These are phyloP conservation scores for Caerostris darwini DNA, from an alignment of 1,140 invertebrate genomes.

Conservation along the genomic window DNA sequence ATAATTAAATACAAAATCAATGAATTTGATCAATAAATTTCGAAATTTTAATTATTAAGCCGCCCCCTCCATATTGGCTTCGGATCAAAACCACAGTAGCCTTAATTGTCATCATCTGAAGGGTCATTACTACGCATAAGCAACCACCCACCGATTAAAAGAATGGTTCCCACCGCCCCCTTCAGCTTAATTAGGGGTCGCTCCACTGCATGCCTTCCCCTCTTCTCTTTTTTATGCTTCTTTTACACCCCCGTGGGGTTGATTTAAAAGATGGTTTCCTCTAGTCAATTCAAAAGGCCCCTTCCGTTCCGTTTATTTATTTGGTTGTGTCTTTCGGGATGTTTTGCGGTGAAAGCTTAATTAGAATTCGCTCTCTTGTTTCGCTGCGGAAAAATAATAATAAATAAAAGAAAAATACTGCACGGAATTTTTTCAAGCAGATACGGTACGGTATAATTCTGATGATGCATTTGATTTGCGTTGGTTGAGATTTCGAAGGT, in stretches of 20 bases:
- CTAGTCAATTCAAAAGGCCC: conserved; percentile 53
- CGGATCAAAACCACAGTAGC: conserved; percentile 73
- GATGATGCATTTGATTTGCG: background rate
- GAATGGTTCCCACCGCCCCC: conserved; percentile 71
- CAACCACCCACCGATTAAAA: conserved; percentile 77
- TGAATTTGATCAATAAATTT: too few relatives aligned
- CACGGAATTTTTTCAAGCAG: background rate
- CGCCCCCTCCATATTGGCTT: conserved; percentile 14
- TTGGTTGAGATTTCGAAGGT: background rate
- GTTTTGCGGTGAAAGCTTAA: conserved; percentile 50
- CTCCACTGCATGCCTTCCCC: conserved; percentile 56
- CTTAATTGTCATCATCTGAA: conserved; percentile 76
- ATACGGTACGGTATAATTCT: background rate
- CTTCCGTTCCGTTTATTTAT: conserved; percentile 64
- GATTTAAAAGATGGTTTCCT: conserved; percentile 75
- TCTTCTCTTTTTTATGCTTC: background rate
- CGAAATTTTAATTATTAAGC: background rate
- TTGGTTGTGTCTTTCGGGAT: conserved; percentile 8
- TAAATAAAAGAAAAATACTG: background rate
- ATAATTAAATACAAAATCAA: too few relatives aligned
- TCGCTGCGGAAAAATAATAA: background rate
- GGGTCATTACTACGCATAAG: conserved; percentile 77
- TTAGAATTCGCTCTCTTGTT: conserved; percentile 30
- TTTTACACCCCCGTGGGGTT: conserved; percentile 65
- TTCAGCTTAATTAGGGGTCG: conserved; percentile 75